Conservation (phyloP, 2,888 invertebrate species). For the Tanypteryx hageni region DNA sequence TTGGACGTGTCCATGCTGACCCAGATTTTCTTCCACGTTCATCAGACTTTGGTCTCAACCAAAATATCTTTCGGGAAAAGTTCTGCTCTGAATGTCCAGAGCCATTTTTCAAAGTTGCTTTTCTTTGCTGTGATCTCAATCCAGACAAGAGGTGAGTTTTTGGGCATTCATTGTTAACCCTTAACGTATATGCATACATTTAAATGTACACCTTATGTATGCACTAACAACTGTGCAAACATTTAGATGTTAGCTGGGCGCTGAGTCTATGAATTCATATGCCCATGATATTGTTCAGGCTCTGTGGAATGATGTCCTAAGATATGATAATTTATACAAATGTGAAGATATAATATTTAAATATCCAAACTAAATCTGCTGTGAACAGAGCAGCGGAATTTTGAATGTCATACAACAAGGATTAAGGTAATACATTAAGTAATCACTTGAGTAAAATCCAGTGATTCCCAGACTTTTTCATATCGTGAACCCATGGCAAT, state of each 20-base stretch:
- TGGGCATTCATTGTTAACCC: not conserved
- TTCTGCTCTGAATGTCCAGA: slow-evolving; percentile 92
- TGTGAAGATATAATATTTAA: too few species aligned
- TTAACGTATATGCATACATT: not conserved
- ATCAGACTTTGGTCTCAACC: slow-evolving; percentile 94
- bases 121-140: slow-evolving; percentile 92
- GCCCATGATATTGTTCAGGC: not conserved
- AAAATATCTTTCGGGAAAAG: slow-evolving; percentile 88
- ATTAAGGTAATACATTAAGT: too few species aligned
- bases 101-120: slow-evolving; percentile 91
- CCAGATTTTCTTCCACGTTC: slow-evolving; percentile 95
- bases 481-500: too few species aligned
- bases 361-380: too few species aligned
- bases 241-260: not conserved
- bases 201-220: not conserved
- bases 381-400: too few species aligned
- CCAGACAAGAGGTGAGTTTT: slow-evolving; percentile 87
- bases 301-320: not conserved
- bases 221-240: not conserved
- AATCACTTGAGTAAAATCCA: too few species aligned
- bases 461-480: too few species aligned
- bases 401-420: too few species aligned
- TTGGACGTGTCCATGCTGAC: slow-evolving; percentile 95
- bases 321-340: too few species aligned
- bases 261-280: too few species aligned